Base-by-base conservation (phyloP, 2,113 vertebrate species). In the Litocranius walleri region DNA sequence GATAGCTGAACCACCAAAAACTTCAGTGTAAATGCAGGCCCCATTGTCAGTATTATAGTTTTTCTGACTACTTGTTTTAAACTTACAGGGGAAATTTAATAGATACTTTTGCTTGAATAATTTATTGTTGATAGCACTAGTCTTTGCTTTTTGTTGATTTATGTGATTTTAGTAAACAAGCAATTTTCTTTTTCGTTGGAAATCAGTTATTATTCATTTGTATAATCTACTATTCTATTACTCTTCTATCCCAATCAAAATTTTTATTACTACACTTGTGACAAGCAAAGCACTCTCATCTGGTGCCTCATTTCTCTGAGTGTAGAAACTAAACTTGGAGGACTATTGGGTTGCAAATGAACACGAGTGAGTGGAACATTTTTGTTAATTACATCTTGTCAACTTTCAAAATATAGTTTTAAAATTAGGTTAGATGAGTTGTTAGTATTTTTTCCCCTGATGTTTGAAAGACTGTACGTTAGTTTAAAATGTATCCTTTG, bases 281-380 rank as follows among this genome's bases (percentile, higher is more conserved):
- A 88, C 48, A 90, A 90, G 88, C 91, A 85, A 74, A 92, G 27
- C 17, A 33, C 13, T 94, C 30, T 78, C 52, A 64, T 19, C 29
- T 86, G 23, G 23, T 92, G 45, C 40, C 61, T 90, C 48, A 45
- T 90, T 96, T 97, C 80, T 87, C 11, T 83, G 89, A 40, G 40
- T 87, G 5, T 90, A 91, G 74, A 97, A 93, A 78, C 61, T 84
- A 74, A 54, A 84, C 89, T 89, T 95, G 57, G 80, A 90, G 43
- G 62, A 71, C 40, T 93, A 0, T n/a, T 89, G 43, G 88, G 57
- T 77, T 90, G 40, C 17, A 50, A 1, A 67, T 64, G n/a, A 93
- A 88, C 52, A 86, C 21, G 62, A 25, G 25, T 43, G 59, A 64
- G 45, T 17, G 15, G 30, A 29, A 52, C 30, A 25, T 36, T 56